A percentile compares a stretch with the other conserved stretches of the same genome.
phyloP scores from a whole-genome alignment of 1,140 invertebrate genomes.

The Leptoteleia sp. region DNA sequence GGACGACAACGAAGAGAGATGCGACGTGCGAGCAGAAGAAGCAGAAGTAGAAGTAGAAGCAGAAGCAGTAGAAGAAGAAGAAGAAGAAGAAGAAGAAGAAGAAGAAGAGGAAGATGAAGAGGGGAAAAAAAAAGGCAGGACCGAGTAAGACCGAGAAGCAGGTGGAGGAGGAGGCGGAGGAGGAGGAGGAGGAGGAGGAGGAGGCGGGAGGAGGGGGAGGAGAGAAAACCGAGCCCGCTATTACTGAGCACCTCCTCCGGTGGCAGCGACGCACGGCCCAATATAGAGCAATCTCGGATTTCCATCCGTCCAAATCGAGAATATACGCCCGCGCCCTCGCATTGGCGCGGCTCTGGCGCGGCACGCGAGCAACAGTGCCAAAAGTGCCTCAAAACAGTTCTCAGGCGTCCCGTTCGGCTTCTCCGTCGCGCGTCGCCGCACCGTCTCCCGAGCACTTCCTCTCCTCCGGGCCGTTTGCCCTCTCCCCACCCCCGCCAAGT shows the following conservation, averaged over 20 bases:
- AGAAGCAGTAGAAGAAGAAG: too few species aligned
- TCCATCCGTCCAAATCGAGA: constrained; percentile 81
- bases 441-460: constrained; percentile 52
- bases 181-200: constrained; percentile 52
- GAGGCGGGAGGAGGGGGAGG: constrained; percentile 47
- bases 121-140: constrained; percentile 12
- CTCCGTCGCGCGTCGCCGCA: constrained; percentile 39
- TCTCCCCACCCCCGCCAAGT: constrained; percentile 14
- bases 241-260: constrained; percentile 69
- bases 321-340: constrained; percentile 79
- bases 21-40: too few species aligned
- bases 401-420: constrained; percentile 52
- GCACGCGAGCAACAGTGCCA: constrained; percentile 74
- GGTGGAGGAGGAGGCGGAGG: constrained; percentile 47
- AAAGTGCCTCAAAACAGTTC: constrained; percentile 75
- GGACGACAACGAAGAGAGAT: constrained; percentile 7
- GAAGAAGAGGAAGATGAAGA: neutral
- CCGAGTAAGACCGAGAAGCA: constrained; percentile 12
- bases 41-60: neutral
- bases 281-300: constrained; percentile 82
- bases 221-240: constrained; percentile 63
- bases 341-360: constrained; percentile 62
- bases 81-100: neutral
- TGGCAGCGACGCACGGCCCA: constrained; percentile 75
- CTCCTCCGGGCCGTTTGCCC: constrained; percentile 25